Evolutionary conservation across 2,888 invertebrate species (phyloP), one percentile per base, ranked within the genome.

Genomic region (Cerceris ruficornis): DNA sequence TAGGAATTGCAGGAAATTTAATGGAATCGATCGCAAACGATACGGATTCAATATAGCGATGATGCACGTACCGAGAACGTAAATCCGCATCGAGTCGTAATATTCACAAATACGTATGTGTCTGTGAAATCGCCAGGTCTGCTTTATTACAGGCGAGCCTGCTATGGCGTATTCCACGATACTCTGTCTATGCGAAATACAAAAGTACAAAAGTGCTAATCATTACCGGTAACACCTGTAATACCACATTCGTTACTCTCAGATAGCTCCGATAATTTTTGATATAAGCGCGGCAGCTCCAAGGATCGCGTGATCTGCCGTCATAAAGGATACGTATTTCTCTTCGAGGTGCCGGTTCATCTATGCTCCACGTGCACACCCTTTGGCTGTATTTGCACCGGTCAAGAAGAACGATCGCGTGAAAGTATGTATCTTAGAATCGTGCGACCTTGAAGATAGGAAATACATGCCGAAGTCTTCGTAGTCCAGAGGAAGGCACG

Each of bases 291-390:
- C n/a, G 11, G 78, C 59, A 62, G 69, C 71, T 62, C 68, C 75
- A 73, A 77, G 75, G 70, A 80, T 87, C 71, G 87, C 88, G 85
- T 87, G 87, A 83, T 85, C 54, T 75, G 62, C 50, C 65, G 67
- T 79, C 85, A 79, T 87, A 85, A 84, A 77, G 73, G 82, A 86
- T 80, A 76, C 85, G 75, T 66, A 76, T 69, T 17, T 43, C 74
- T 73, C 77, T 77, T 79, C 81, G 77, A 82, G 76, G 73, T 79
- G 80, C 79, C 64, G 74, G 54, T 62, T 76, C 82, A 57, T 82
- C 78, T 73, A 58, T 75, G 80, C 81, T 79, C 77, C 81, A 75
- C 74, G 78, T 64, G 77, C 73, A 75, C 17, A 39, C 58, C 62
- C 73, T 50, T 64, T 52, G 58, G 65, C 46, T 17, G 64, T 59